These are phyloP conservation scores for Mechanitis messenoides DNA, from an alignment of 2,888 invertebrate genomes.

Conservation along the genomic window DNA sequence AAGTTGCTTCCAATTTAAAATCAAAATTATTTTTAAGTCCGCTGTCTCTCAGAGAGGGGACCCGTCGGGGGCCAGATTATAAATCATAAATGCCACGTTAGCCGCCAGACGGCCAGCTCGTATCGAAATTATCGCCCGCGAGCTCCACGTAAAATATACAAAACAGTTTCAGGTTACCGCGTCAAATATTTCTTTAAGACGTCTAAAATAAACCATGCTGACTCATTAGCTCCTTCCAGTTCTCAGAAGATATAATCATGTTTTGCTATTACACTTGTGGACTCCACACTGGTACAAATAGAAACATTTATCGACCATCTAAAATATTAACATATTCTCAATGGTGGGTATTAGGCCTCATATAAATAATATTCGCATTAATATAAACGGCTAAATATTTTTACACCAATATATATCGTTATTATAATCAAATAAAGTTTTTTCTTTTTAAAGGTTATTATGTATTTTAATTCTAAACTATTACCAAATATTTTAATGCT, in stretches of 20 bases:
- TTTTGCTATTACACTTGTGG: neutral
- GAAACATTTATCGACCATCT: too few species aligned
- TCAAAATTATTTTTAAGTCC: constrained; percentile 64
- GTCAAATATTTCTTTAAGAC: constrained; percentile 61
- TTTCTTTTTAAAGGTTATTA: too few species aligned
- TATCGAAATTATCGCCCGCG: constrained; percentile 67
- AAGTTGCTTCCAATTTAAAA: constrained; percentile 70
- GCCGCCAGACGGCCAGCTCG: constrained; percentile 49
- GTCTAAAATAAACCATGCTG: constrained; percentile 53
- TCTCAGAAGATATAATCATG: constrained; percentile 7
- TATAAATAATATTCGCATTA: too few species aligned
- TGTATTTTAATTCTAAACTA: too few species aligned
- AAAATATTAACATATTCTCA: too few species aligned
- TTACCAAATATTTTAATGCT: neutral
- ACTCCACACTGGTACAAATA: neutral
- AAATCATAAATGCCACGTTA: constrained; percentile 74
- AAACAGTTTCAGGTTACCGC: constrained; percentile 68
- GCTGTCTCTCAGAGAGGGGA: constrained; percentile 57
- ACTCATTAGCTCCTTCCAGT: constrained; percentile 41
- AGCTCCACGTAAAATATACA: constrained; percentile 65
- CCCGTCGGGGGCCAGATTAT: constrained; percentile 68
- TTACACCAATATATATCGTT: too few species aligned
- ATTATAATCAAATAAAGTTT: too few species aligned
- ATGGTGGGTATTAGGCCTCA: too few species aligned
- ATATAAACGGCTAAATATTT: too few species aligned